A percentile compares a stretch with the other conserved stretches of the same genome.
These are phyloP conservation scores for Macropodus opercularis DNA, from an alignment of 2,797 vertebrate genomes.

Conservation along the genomic window DNA sequence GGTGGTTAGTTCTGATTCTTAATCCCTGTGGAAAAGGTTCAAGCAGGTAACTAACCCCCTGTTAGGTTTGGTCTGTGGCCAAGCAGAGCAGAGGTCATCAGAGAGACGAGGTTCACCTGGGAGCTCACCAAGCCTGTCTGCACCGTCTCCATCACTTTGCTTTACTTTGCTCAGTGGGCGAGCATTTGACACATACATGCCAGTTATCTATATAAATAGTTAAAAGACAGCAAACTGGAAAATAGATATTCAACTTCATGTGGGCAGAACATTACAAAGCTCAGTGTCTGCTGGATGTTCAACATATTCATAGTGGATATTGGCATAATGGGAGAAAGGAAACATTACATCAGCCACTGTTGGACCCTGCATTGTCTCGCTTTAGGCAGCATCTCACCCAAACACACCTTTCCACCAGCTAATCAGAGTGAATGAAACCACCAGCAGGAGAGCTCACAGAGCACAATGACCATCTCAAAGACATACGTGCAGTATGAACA, in stretches of 20 bases:
- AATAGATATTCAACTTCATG: background rate
- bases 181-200: background rate
- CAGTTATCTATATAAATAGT: background rate
- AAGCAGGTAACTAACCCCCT: no score
- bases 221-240: background rate
- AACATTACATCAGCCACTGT: background rate
- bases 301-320: background rate
- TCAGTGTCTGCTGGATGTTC: conserved; percentile 1
- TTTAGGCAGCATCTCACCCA: background rate
- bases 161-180: background rate
- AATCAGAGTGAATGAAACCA: conserved; percentile 10
- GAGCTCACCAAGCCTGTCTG: background rate
- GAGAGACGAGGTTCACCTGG: background rate
- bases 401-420: background rate
- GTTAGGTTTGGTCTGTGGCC: background rate
- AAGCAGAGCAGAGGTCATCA: no score
- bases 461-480: no score
- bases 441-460: background rate
- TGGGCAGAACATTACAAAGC: conserved; percentile 1
- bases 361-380: background rate
- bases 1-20: background rate
- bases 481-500: background rate
- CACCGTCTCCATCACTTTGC: background rate
- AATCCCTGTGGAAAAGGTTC: no score
- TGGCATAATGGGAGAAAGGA: no score